Evolutionary conservation across 2,888 invertebrate species (phyloP), one percentile per base, ranked within the genome.

Genomic region (Eremobia ochroleuca): DNA sequence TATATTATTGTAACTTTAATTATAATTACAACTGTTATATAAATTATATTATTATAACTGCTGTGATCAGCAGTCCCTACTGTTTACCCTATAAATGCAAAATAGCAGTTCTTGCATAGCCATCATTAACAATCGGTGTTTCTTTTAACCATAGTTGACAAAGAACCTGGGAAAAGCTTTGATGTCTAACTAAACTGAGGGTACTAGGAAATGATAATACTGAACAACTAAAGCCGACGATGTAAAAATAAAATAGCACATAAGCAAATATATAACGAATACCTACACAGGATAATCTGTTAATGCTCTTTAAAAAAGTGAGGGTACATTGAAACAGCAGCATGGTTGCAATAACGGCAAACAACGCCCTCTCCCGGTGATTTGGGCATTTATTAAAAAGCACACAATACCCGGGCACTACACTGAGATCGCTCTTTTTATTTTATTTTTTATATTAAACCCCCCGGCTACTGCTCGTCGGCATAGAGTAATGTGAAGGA

Each of bases 361-460:
- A 93, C 92, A 92, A 87, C 91, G 90, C 91, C 91, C 92, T 92
- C 94, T 94, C 90, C 89, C 90, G 92, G 93, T 93, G 95, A 95
- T 96, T 95, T 94, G 91, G 94, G 93, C 93, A 94, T 96, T 96
- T 96, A 96, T 96, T 96, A 96, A 95, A 96, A 94, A 92, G 95
- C 96, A 95, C 93, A 96, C 96, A 96, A 96, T 95, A 93, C 94
- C 91, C 89, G 83, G 88, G 94, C 95, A 94, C 94, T 95, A 94
- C 94, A 94, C 91, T 81, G 91, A 85, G 93, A 94, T 94, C 94
- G 92, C 91, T 93, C 93, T 92, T 94, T 94, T 93, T 94, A 92
- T 96, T 96, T 96, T 96, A 96, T 96, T 96, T 96, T 96, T 96
- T 95, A 96, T 96, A 96, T 96, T 96, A 95, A 95, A 94, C 93